Base-by-base conservation (phyloP, 2,888 invertebrate genomes). In the Chloromyia formosa region DNA sequence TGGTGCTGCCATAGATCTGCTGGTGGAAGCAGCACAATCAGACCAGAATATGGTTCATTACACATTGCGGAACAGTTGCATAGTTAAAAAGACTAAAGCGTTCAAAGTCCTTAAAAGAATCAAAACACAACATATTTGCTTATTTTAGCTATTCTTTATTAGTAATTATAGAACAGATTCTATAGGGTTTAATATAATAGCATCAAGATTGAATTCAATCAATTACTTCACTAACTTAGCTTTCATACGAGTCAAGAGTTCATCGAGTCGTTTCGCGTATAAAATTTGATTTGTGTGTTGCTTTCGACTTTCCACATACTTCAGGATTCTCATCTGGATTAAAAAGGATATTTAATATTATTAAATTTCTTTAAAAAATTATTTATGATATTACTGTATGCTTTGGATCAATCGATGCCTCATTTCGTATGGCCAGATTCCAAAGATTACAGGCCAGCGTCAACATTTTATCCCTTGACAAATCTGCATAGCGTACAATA, bases 401-500 rank as follows among this genome's bases (percentile, higher is more conserved):
- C 83, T 89, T 89, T 2, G 83, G 81, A 82, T 92, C 91, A 20
- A 87, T 81, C 40, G 85, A 86, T 3, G 86, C 84, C 72, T 84
- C 84, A 80, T 90, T 87, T 84, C 93, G 94, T 78, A 91, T 89
- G 18, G 92, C 89, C 78, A 96, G 86, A 81, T 90, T 89, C 95
- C 96, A 96, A 58, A 97, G 86, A 84, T 95, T 95, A 0, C 89
- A 82, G 0, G 94, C 93, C 75, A 97, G 86, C 72, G 88, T 89
- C 40, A 89, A 87, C 84, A 94, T 87, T 20, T 88, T 86, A 10
- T 89, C 86, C 69, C 88, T 87, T 3, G 85, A 84, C 7, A 94
- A 82, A 82, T 94, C 91, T 0, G 90, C 90, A 78, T 92, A 88
- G 40, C 88, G 86, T 3, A 90, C 86, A 49, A 94, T 89, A 14